These are phyloP conservation scores for Osmoderma eremita DNA, from an alignment of 2,888 invertebrate species.

Conservation along the genomic window DNA sequence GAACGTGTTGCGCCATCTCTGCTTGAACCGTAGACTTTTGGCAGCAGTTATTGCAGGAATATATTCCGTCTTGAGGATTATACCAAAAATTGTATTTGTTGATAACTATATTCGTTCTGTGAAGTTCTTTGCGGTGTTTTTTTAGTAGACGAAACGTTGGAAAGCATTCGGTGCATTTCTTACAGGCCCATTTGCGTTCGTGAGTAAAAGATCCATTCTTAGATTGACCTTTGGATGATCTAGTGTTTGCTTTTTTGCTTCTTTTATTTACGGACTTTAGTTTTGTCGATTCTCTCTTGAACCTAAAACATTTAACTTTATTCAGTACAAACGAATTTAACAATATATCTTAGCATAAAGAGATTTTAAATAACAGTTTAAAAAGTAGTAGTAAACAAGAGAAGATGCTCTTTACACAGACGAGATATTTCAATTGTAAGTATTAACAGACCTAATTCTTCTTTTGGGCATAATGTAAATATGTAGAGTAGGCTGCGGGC, in stretches of 20 bases:
- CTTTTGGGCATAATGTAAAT: no score
- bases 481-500: no score
- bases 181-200: conserved; percentile 10
- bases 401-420: no score
- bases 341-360: neutral
- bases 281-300: neutral
- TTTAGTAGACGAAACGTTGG: conserved; percentile 43
- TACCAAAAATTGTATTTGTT: conserved; percentile 51
- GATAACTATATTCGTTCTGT: conserved; percentile 38
- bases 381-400: no score
- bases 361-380: neutral
- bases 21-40: no score
- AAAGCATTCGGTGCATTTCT: conserved; percentile 11
- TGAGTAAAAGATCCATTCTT: neutral
- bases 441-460: no score
- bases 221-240: no score
- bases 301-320: conserved; percentile 12
- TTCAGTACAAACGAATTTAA: neutral
- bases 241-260: no score
- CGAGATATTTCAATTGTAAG: no score
- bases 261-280: neutral
- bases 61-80: conserved; percentile 38
- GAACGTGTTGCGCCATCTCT: no score
- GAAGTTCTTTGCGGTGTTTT: conserved; percentile 50
- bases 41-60: no score